Percentiles rank a stretch among this genome's conserved stretches.
These are phyloP conservation scores for Bombus superbus DNA, from an alignment of 1,140 invertebrate species.

Conservation along the genomic window DNA sequence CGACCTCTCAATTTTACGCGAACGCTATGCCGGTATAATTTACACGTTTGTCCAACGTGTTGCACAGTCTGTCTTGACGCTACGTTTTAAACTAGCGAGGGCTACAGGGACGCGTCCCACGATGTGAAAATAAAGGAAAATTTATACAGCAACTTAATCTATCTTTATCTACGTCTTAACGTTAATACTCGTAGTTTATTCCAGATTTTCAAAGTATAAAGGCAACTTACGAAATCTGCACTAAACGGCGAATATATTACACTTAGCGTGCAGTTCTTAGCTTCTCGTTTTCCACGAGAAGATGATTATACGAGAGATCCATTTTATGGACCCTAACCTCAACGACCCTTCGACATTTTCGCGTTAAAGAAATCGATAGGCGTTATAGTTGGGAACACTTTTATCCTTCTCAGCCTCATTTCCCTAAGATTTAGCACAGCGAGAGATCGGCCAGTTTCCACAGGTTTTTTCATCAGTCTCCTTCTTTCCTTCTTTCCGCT, in stretches of 20 bases:
- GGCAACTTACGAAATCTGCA: background rate
- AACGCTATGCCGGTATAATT: background rate
- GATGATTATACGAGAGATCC: background rate
- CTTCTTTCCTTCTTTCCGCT: no score
- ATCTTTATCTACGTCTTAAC: background rate
- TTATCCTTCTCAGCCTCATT: background rate
- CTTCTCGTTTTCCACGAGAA: background rate
- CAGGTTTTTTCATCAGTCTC: background rate
- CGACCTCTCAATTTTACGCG: background rate
- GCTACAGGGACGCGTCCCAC: background rate
- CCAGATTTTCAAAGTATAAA: background rate
- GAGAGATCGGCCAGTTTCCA: background rate
- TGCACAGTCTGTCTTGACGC: background rate
- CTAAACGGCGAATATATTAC: background rate
- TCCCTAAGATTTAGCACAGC: background rate
- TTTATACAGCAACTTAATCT: background rate
- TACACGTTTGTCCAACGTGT: background rate
- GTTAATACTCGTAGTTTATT: background rate
- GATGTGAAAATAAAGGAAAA: background rate
- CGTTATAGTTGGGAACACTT: background rate
- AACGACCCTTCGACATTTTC: no score
- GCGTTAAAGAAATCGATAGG: background rate
- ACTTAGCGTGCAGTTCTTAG: background rate
- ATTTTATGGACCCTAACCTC: background rate
- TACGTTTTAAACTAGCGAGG: background rate